Percentiles rank a stretch among this genome's conserved stretches.
phyloP scores from a whole-genome alignment of 2,888 invertebrate species.

The Atrina japonica region DNA sequence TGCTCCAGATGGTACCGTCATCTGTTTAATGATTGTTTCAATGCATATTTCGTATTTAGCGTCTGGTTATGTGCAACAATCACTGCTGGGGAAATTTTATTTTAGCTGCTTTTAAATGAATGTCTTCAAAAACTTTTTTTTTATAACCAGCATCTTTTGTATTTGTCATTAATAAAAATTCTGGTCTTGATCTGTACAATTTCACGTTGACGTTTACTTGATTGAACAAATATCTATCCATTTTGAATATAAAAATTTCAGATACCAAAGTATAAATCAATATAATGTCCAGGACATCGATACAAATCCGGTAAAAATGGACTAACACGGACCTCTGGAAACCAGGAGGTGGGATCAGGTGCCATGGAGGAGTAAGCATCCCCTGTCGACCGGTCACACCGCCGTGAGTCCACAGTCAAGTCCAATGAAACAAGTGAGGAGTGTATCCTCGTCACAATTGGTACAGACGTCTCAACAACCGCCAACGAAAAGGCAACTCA shows the following conservation, averaged over 20 bases:
- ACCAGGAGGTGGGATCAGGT: no score
- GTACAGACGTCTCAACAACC: no score
- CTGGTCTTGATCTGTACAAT: constrained; percentile 26
- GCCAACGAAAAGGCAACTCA: no score
- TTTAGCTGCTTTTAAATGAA: constrained; percentile 35
- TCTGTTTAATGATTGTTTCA: constrained; percentile 33
- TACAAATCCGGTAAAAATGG: no score
- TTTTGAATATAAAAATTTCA: constrained; percentile 38
- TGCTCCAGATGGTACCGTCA: constrained; percentile 40
- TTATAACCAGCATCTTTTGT: constrained; percentile 11
- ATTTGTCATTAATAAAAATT: constrained; percentile 31
- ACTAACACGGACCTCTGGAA: constrained; percentile 45
- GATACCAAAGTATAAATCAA: no score
- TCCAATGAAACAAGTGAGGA: no score
- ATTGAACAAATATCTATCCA: constrained; percentile 35
- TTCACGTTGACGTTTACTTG: constrained; percentile 30
- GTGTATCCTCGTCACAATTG: no score
- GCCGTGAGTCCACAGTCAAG: no score
- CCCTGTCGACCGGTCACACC: no score
- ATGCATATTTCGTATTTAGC: constrained; percentile 22
- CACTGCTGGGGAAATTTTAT: constrained; percentile 43
- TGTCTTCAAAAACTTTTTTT: constrained; percentile 29
- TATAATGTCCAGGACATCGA: no score
- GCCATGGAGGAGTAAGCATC: no score
- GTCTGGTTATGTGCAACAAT: constrained; percentile 42